Base-by-base conservation (phyloP, 2,113 vertebrate genomes). In the Actenoides hombroni region DNA sequence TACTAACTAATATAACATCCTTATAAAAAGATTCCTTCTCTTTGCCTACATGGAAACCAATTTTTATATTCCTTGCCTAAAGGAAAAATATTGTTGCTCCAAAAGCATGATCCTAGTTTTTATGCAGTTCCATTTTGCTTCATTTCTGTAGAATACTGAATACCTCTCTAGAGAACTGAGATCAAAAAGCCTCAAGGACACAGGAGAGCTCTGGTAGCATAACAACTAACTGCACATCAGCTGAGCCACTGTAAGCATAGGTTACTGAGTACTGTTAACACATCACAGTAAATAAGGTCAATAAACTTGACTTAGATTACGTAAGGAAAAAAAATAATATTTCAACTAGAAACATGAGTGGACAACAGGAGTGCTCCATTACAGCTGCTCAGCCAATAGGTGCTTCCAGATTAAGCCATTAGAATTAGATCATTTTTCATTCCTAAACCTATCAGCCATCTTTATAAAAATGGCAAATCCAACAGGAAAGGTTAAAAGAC, bases 161-260 rank as follows among this genome's bases (percentile, higher is more conserved):
- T 71, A 74, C 2, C 3, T 49, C 94, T 86, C 90, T 56, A 56
- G 88, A 92, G 93, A 88, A 9, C 29, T 25, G 39, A 94, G 79
- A 94, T 96, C 90, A 95, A 96, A 96, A 95, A 90, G 57, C 81
- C 81, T 92, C 26, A 49, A 84, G 88, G 75, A 77, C 59, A 74
- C 40, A 28, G 91, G 77, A 95, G 74, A 92, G 48, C 53, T 83
- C n/a, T 81, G 68, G 40, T 14, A 86, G 76, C 76, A 59, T 40
- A 88, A 83, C 39, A 86, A 94, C 86, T 75, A 84, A 82, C 70
- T 73, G 60, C 81, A 67, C 13, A 75, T 51, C 61, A 87, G 69
- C 39, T 84, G 29, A 84, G 83, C 48, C 46, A 57, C 56, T 21
- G 31, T 29, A 88, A 86, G 74, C 39, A n/a, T 3, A 92, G 61